These are phyloP conservation scores for Pemphredon lugubris DNA, from an alignment of 2,888 invertebrate species.

Conservation along the genomic window DNA sequence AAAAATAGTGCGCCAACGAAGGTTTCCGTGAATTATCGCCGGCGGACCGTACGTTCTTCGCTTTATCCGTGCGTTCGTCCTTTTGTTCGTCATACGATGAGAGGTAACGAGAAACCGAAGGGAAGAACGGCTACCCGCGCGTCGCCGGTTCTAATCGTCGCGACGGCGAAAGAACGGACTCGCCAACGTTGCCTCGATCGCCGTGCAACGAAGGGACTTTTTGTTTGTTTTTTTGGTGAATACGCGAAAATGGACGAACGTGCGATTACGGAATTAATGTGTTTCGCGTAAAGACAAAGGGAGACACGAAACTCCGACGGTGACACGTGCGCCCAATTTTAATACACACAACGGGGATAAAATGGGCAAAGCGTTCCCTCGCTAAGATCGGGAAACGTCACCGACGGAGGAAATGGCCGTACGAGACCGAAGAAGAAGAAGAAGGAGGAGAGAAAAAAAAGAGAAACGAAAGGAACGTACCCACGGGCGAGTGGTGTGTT, in stretches of 20 bases:
- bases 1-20: background rate
- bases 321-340: too few relatives aligned
- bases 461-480: conserved; percentile 44
- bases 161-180: background rate
- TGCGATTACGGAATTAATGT: too few relatives aligned
- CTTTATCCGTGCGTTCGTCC: conserved; percentile 17
- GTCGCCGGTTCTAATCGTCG: background rate
- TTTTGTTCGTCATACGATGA: background rate
- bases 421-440: background rate
- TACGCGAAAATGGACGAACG: too few relatives aligned
- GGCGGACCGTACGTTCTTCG: conserved; percentile 36
- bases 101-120: background rate
- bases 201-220: too few relatives aligned
- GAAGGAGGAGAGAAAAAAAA: conserved; percentile 29
- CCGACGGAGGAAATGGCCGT: conserved; percentile 41
- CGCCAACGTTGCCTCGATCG: too few relatives aligned
- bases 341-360: too few relatives aligned
- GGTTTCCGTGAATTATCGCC: background rate
- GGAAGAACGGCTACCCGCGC: background rate
- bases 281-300: too few relatives aligned
- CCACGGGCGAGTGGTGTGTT: conserved; percentile 69
- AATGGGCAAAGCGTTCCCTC: too few relatives aligned
- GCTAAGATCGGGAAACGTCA: too few relatives aligned
- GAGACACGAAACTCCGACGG: too few relatives aligned
- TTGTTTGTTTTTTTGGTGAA: too few relatives aligned